Base-by-base conservation (phyloP, 53 echinoderm and acorn worm genomes). In the Holothuria leucospilota region DNA sequence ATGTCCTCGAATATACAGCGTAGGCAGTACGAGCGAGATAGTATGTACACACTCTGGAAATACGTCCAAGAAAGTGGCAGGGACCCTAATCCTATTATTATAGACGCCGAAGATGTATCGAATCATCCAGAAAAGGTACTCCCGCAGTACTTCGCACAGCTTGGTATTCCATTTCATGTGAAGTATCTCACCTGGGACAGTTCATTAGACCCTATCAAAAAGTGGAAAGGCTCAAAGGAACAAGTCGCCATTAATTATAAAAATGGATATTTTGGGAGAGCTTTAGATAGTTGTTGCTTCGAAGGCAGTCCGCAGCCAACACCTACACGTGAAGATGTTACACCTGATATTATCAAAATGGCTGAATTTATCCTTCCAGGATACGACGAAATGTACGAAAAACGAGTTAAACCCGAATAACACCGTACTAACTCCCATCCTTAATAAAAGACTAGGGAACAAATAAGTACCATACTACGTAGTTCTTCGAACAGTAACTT, bases 111-210 rank as follows among this genome's bases (percentile, higher is more conserved):
- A 56, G 78, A 78, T 8, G 14, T 78, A 2, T 53, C 56, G 78
- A 78, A 78, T 56, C 59, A 56, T 40, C 78, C 78, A 4, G 59
- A 78, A 14, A 58, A 78, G 39, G 56, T 78, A 21, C 53, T 78
- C 14, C 59, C 78, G 13, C 29, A 58, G 16, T 78, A 78, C 51
- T 53, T 78, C 14, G 59, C 51, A 8, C 16, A n/a, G 8, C 28
- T 78, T 8, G 78, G 78, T 2, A 78, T 78, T 15, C 78, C 78
- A n/a, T 78, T 78, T 26, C 56, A 78, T n/a, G 78, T 58, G 58
- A 78, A 29, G 15, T 78, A 78, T 27, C 53, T 78, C 3, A 78
- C 59, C 14, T 78, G 78, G 78, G 78, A 78, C 13, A 58, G 14
- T 21, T 53, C 25, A 52, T 52, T 53, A 58, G 78, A 78, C 14